phyloP scores from a whole-genome alignment of 2,888 invertebrate genomes.

The Vesta saturnalis region DNA sequence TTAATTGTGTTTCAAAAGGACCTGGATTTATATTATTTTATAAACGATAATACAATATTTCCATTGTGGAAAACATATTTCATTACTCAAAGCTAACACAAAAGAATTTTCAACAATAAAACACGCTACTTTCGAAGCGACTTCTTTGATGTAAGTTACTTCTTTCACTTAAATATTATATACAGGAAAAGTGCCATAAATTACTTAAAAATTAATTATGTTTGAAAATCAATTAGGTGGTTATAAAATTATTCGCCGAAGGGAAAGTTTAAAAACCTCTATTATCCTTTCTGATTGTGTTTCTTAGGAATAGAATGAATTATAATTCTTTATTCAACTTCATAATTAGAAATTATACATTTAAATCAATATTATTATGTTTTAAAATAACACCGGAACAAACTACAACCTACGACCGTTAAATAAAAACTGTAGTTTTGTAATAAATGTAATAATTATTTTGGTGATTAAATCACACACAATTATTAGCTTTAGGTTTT shows the following conservation, averaged over 20 bases:
- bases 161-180: slow-evolving; percentile 31
- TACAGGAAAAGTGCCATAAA: slow-evolving; percentile 37
- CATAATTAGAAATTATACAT: no score
- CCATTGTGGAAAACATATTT: slow-evolving; percentile 39
- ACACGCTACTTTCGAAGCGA: slow-evolving; percentile 8
- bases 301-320: slow-evolving; percentile 40
- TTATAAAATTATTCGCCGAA: slow-evolving; percentile 36
- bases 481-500: no score
- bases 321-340: slow-evolving; percentile 39
- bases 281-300: slow-evolving; percentile 41
- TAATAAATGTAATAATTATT: no score
- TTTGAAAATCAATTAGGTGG: slow-evolving; percentile 44
- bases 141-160: neutral
- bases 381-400: no score
- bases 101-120: slow-evolving; percentile 15
- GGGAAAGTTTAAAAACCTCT: slow-evolving; percentile 38
- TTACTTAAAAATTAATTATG: slow-evolving; percentile 48
- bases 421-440: no score
- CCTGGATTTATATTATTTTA: slow-evolving; percentile 40
- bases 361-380: no score
- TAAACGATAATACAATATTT: slow-evolving; percentile 43
- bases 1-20: slow-evolving; percentile 43
- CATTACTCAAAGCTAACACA: slow-evolving; percentile 32
- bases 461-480: no score
- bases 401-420: no score